Evolutionary conservation across 2,113 vertebrate genomes (phyloP).

Genomic region (Corapipo altera): DNA sequence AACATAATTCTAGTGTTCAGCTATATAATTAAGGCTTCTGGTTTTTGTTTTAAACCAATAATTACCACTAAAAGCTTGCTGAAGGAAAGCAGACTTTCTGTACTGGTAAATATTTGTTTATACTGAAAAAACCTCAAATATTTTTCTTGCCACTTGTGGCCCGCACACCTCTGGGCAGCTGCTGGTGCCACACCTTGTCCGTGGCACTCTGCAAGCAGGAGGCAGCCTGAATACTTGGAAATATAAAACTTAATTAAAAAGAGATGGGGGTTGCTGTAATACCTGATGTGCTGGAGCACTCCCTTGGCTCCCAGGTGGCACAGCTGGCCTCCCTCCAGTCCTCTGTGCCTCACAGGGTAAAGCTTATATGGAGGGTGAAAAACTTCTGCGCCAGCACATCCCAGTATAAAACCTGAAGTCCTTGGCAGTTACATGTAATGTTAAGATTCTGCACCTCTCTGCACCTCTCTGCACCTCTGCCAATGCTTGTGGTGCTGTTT

Average conservation of each 20-base stretch:
- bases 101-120: constrained; percentile 69
- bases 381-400: neutral
- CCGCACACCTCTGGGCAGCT: constrained; percentile 11
- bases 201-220: neutral
- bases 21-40: constrained; percentile 66
- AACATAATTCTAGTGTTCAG: constrained; percentile 51
- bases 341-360: neutral
- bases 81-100: constrained; percentile 55
- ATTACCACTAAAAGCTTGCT: constrained; percentile 57
- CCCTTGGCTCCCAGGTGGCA: neutral
- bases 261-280: neutral
- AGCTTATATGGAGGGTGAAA: neutral
- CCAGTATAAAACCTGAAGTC: neutral
- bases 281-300: neutral
- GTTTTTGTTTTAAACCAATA: constrained; percentile 45
- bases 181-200: neutral
- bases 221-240: neutral
- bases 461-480: neutral
- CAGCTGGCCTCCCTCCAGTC: neutral
- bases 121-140: constrained; percentile 46
- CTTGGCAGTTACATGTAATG: rapidly evolving
- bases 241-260: neutral
- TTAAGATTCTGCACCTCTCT: neutral
- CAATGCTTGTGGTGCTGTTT: neutral
- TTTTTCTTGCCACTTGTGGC: constrained; percentile 43